Evolutionary conservation across 2,113 vertebrate genomes (phyloP).

Genomic region (Lathamus discolor): DNA sequence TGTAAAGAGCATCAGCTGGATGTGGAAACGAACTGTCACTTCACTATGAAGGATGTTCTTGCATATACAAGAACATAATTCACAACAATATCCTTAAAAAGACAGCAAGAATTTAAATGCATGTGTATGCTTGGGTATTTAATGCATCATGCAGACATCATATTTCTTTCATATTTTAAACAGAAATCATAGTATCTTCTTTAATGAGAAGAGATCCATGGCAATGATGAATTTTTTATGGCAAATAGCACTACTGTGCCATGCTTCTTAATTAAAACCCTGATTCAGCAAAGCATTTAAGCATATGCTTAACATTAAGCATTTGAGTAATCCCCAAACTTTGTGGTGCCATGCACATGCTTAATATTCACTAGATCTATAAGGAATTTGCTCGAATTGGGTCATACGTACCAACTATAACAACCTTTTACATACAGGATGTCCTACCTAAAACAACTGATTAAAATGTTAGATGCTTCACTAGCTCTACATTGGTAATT

Average conservation of each 20-base stretch:
- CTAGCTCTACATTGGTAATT: conserved; percentile 33
- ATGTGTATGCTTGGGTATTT: conserved; percentile 41
- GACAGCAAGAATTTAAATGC: conserved; percentile 63
- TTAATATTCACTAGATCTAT: not conserved
- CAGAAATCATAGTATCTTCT: conserved; percentile 51
- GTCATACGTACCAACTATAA: not conserved
- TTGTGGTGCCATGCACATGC: not conserved
- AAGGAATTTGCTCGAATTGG: not conserved
- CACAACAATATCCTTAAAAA: conserved; percentile 55
- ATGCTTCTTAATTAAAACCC: conserved; percentile 41
- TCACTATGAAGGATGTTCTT: conserved; percentile 42
- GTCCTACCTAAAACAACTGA: not conserved
- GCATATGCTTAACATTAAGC: conserved; percentile 32
- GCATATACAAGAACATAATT: conserved; percentile 53
- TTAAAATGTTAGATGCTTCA: not conserved
- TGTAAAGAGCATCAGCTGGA: conserved; percentile 56
- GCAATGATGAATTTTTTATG: conserved; percentile 59
- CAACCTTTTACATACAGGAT: not conserved
- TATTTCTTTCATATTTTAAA: conserved; percentile 59
- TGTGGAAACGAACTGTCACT: conserved; percentile 47
- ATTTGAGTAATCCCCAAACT: not conserved
- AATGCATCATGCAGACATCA: conserved; percentile 32
- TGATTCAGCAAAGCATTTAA: conserved; percentile 53
- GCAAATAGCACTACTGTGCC: conserved; percentile 12
- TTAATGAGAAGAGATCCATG: conserved; percentile 25